Base-by-base conservation (phyloP, 2,113 vertebrate species). In the Myotis brandtii region DNA sequence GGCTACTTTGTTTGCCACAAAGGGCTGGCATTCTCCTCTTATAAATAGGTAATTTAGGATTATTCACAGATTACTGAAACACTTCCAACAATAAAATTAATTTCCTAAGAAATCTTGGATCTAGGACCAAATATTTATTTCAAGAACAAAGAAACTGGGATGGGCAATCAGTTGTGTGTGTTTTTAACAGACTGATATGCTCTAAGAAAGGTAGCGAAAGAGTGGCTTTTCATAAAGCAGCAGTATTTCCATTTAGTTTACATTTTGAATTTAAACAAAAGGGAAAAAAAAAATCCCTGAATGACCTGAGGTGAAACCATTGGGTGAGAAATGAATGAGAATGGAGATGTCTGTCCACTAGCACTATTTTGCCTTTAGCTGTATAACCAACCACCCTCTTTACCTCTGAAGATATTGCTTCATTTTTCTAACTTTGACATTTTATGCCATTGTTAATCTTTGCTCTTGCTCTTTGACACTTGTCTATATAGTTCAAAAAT, bases 11-110 rank as follows among this genome's bases (percentile, higher is more conserved):
- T 83, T 72, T 59, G 72, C 20, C 70, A 23, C 21, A n/a, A 25
- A 89, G 37, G 32, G 62, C 50, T 48, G 23, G 67, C 21, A 21
- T 72, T 52, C 69, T 89, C 48, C 11, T 80, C 66, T 43, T 14
- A 77, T 25, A 43, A 94, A 40, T 2, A 64, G 79, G 54, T 59
- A 48, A 67, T 23, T 48, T 9, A 30, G 66, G 79, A 52, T 79
- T 73, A 88, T 25, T 97, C 62, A 54, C 59, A 84, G 79, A 70
- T 67, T 18, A 81, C 69, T 81, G 75, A 87, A 80, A 83, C 37
- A 23, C 9, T 23, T 80, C 37, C 43, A 86, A 37, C 37, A 72
- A 86, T 46, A 67, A 88, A 88, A 83, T 59, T 64, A 48, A 34
- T 79, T 82, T 75, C 43, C 32, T 62, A 54, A 75, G 48, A 93